Evolutionary conservation across 2,113 vertebrate species (phyloP).

Genomic region (Marcusenius ussheri): DNA sequence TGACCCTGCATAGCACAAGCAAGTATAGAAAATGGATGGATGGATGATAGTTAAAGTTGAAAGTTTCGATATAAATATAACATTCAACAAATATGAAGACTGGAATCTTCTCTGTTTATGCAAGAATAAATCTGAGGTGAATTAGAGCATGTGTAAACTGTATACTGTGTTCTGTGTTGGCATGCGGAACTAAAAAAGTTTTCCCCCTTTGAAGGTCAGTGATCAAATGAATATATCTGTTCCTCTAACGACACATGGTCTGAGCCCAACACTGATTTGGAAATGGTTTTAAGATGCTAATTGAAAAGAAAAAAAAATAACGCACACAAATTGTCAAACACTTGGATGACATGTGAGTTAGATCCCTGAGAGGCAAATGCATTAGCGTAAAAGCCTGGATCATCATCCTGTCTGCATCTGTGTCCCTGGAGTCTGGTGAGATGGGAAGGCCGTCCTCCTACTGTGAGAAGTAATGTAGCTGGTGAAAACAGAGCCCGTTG

Average conservation of each 20-base stretch:
- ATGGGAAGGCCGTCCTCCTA: not conserved
- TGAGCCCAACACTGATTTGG: not conserved
- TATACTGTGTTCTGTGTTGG: not conserved
- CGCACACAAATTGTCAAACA: not conserved
- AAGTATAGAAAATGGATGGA: not conserved
- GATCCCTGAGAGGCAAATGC: slow-evolving; percentile 18
- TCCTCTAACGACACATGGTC: not conserved
- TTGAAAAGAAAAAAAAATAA: not conserved
- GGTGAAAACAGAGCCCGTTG: not conserved
- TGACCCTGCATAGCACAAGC: not conserved
- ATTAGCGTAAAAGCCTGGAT: slow-evolving; percentile 24
- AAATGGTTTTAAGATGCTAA: slow-evolving; percentile 3
- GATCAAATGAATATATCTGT: not conserved
- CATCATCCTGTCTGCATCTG: slow-evolving; percentile 24
- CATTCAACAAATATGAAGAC: not conserved
- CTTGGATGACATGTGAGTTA: slow-evolving; percentile 20
- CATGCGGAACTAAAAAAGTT: not conserved
- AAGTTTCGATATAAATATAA: not conserved
- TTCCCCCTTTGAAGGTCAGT: not conserved
- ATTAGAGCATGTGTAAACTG: not conserved
- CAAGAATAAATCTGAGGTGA: not conserved
- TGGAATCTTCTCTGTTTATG: not conserved
- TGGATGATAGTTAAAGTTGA: not conserved
- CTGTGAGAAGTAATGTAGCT: slow-evolving; percentile 6
- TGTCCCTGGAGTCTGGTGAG: not conserved